Conservation (phyloP, 2,888 invertebrate genomes). For the Rhagophthalmus giganteus region DNA sequence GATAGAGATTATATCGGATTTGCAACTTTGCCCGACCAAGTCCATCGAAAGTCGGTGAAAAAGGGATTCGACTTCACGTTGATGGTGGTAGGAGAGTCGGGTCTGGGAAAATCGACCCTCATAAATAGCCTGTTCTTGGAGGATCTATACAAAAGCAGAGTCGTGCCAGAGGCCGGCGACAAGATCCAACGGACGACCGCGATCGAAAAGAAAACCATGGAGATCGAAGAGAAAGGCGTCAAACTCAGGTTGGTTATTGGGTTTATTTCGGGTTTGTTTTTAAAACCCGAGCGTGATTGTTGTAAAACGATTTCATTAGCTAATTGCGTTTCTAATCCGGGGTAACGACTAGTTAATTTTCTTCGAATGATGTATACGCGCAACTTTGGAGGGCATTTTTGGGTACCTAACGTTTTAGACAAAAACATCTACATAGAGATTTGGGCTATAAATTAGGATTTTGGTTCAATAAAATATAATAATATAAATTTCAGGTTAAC, state of each 20-base stretch:
- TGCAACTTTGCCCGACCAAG: conserved; percentile 93
- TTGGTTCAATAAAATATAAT: background rate
- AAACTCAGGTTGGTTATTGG: conserved; percentile 68
- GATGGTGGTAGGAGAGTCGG: conserved; percentile 95
- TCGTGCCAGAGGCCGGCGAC: conserved; percentile 68
- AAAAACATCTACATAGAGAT: too few species aligned
- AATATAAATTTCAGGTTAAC: conserved; percentile 61
- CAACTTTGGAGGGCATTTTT: background rate
- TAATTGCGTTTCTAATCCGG: too few species aligned
- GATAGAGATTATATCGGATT: conserved; percentile 90
- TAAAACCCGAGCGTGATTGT: too few species aligned
- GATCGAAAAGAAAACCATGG: conserved; percentile 83
- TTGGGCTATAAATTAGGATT: too few species aligned
- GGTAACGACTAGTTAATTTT: too few species aligned
- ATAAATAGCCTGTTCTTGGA: conserved; percentile 93
- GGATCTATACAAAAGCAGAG: conserved; percentile 87
- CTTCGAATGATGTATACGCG: too few species aligned
- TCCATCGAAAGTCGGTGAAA: conserved; percentile 95
- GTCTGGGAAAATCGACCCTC: conserved; percentile 91
- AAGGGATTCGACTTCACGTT: conserved; percentile 95
- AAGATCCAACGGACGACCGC: conserved; percentile 69
- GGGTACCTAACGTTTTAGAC: background rate
- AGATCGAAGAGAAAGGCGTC: conserved; percentile 92
- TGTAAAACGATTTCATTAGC: too few species aligned
- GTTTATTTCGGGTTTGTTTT: too few species aligned